Percentiles rank a stretch among this genome's conserved stretches.
These are phyloP conservation scores for Metopolophium dirhodum DNA, from an alignment of 1,140 invertebrate genomes.

Conservation along the genomic window DNA sequence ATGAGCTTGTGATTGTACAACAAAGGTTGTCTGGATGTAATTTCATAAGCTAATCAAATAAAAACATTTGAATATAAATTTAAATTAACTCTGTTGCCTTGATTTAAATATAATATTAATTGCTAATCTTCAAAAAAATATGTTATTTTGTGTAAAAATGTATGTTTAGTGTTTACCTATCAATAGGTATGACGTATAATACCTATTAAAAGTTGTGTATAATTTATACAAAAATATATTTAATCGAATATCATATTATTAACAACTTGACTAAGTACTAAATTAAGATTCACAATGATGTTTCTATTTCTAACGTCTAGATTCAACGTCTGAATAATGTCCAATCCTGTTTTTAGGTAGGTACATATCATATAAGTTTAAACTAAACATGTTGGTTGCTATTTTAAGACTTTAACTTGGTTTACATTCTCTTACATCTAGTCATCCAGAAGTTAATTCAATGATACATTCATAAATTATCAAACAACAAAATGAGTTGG, in stretches of 20 bases:
- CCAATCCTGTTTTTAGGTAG: too few relatives aligned
- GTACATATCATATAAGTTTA: too few relatives aligned
- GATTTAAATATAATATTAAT: not conserved
- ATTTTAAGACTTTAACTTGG: too few relatives aligned
- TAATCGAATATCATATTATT: not conserved
- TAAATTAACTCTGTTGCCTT: not conserved
- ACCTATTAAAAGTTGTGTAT: not conserved
- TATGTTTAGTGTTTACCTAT: too few relatives aligned
- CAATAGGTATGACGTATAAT: not conserved
- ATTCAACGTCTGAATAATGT: too few relatives aligned
- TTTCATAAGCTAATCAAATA: conserved; percentile 19
- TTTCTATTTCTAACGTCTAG: not conserved
- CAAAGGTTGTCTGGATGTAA: conserved; percentile 45
- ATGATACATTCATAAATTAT: too few relatives aligned
- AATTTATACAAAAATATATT: not conserved
- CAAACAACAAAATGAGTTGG: too few relatives aligned
- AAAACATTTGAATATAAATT: not conserved
- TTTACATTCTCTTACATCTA: too few relatives aligned
- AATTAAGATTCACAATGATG: not conserved
- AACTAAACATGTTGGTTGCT: too few relatives aligned
- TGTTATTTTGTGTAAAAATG: not conserved
- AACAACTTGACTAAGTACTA: not conserved
- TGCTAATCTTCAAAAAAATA: not conserved
- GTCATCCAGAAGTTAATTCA: too few relatives aligned
- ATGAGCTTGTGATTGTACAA: conserved; percentile 36